Percentiles rank a stretch among this genome's conserved stretches.
Conservation (phyloP, 2,797 vertebrate genomes). For the Bryconaethiops microstoma region DNA sequence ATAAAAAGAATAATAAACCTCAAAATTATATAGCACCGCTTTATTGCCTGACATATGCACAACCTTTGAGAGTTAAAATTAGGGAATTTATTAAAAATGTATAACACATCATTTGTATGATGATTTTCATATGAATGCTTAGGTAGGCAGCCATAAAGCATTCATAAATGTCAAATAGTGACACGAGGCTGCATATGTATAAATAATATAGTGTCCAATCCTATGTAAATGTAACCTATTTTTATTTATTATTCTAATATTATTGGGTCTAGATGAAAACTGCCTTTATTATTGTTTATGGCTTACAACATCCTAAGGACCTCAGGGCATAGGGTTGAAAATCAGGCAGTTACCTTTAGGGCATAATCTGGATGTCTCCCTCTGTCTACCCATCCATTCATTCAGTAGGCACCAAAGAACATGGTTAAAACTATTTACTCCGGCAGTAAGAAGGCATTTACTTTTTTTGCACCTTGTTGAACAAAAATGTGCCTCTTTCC, state of each 20-base stretch:
- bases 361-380: too few relatives aligned
- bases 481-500: too few relatives aligned
- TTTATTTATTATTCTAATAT: background rate
- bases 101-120: background rate
- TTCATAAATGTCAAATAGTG: background rate
- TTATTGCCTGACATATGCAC: background rate
- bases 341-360: background rate
- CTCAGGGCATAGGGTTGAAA: background rate
- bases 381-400: too few relatives aligned
- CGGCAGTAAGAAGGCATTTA: too few relatives aligned
- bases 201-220: background rate
- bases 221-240: background rate
- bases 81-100: background rate
- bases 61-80: background rate
- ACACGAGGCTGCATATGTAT: background rate
- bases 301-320: too few relatives aligned
- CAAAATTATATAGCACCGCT: background rate
- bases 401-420: too few relatives aligned
- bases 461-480: too few relatives aligned
- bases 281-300: background rate
- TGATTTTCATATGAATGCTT: background rate
- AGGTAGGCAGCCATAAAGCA: background rate
- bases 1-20: background rate
- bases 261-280: background rate
- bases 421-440: too few relatives aligned